Conservation (phyloP, 1,140 invertebrate genomes). For the Tenebrio molitor region DNA sequence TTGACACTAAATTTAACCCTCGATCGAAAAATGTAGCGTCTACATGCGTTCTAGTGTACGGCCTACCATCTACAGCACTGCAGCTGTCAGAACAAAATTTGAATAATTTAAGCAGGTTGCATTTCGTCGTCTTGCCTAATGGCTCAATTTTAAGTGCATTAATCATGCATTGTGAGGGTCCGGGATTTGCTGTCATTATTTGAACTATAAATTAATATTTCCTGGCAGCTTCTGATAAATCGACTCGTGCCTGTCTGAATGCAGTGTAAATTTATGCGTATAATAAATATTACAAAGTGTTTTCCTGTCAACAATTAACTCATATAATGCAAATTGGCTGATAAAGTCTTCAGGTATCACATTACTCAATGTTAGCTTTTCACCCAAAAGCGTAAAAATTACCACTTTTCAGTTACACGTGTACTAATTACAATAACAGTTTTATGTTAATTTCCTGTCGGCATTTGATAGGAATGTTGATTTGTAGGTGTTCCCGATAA, state of each 20-base stretch:
- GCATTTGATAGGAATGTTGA: slow-evolving; percentile 29
- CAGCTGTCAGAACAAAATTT: slow-evolving; percentile 45
- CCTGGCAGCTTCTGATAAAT: slow-evolving; percentile 49
- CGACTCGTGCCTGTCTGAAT: slow-evolving; percentile 12
- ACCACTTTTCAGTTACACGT: slow-evolving; percentile 20
- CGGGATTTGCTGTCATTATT: slow-evolving; percentile 44
- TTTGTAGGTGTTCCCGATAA: slow-evolving; percentile 18
- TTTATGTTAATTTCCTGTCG: slow-evolving; percentile 29
- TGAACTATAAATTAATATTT: slow-evolving; percentile 46
- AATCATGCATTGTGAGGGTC: slow-evolving; percentile 37
- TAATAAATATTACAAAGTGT: slow-evolving; percentile 40
- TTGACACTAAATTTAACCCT: slow-evolving; percentile 33
- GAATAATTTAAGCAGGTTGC: slow-evolving; percentile 44
- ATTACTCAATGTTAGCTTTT: not conserved
- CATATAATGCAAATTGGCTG: slow-evolving; percentile 47
- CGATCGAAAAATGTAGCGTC: slow-evolving; percentile 21
- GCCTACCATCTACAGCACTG: not conserved
- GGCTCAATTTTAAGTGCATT: slow-evolving; percentile 41
- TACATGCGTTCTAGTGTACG: not conserved
- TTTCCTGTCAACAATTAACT: slow-evolving; percentile 44
- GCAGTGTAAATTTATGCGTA: slow-evolving; percentile 37
- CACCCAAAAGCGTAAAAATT: slow-evolving; percentile 36
- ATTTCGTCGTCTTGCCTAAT: slow-evolving; percentile 41
- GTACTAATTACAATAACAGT: slow-evolving; percentile 39
- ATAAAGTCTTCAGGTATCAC: slow-evolving; percentile 29